Evolutionary conservation across 2,888 invertebrate genomes (phyloP).

Genomic region (Zootermopsis nevadensis): DNA sequence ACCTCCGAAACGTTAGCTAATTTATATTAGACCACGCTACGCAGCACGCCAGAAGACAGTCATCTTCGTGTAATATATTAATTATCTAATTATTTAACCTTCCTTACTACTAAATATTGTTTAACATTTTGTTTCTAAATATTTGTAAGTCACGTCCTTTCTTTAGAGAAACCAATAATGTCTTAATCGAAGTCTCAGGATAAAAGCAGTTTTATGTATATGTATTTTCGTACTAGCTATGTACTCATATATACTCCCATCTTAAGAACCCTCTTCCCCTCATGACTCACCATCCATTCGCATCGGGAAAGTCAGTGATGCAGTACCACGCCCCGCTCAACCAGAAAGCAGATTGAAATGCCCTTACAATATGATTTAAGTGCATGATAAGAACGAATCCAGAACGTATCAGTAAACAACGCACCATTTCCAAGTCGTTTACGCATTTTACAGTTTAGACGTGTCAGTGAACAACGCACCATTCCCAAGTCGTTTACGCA

Average conservation of each 20-base stretch:
- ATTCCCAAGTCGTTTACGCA: no score
- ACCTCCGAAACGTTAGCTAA: no score
- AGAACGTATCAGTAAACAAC: not conserved
- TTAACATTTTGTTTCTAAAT: no score
- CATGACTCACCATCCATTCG: not conserved
- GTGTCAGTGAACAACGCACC: not conserved
- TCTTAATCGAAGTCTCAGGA: not conserved
- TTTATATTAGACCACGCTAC: no score
- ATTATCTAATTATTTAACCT: no score
- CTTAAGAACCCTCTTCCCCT: not conserved
- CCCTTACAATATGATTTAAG: conserved; percentile 11
- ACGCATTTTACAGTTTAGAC: no score
- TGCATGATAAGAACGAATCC: conserved; percentile 1
- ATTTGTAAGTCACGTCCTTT: no score
- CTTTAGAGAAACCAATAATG: no score
- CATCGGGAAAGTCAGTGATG: conserved; percentile 19
- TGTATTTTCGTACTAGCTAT: not conserved
- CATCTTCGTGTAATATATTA: no score
- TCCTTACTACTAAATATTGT: no score
- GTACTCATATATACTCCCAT: not conserved
- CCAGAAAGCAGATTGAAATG: conserved; percentile 12
- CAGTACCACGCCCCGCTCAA: not conserved
- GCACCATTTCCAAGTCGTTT: not conserved
- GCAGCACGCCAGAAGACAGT: no score
- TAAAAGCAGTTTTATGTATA: not conserved